phyloP scores from a whole-genome alignment of 2,797 vertebrate species.

The Thunnus albacares region DNA sequence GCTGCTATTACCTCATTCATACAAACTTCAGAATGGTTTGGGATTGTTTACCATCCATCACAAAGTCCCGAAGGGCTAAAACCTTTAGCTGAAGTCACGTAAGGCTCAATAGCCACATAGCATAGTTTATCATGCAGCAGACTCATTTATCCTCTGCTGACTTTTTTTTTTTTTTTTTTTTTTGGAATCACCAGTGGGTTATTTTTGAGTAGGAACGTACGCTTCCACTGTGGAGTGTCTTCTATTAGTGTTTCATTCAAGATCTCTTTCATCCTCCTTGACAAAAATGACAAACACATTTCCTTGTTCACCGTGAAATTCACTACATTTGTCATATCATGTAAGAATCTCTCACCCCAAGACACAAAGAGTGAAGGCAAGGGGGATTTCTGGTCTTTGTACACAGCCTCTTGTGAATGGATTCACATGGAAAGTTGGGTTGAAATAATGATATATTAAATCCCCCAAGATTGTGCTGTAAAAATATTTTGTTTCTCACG shows the following conservation, averaged over 20 bases:
- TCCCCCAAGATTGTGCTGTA: slow-evolving; percentile 22
- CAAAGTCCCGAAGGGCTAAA: slow-evolving; percentile 58
- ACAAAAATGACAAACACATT: slow-evolving; percentile 82
- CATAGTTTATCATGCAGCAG: slow-evolving; percentile 63
- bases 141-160: slow-evolving; percentile 60
- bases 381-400: slow-evolving; percentile 40
- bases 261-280: slow-evolving; percentile 69
- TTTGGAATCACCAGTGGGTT: slow-evolving; percentile 59
- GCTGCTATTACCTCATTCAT: slow-evolving; percentile 77
- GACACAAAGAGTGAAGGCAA: slow-evolving; percentile 47
- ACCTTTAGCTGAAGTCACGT: slow-evolving; percentile 64
- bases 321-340: slow-evolving; percentile 75
- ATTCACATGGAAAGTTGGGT: slow-evolving; percentile 54
- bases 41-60: slow-evolving; percentile 78
- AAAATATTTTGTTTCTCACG: slow-evolving; percentile 59
- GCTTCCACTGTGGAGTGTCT: slow-evolving; percentile 67
- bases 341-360: slow-evolving; percentile 54
- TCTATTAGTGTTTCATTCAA: slow-evolving; percentile 71
- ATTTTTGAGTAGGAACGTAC: slow-evolving; percentile 61
- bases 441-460: slow-evolving; percentile 52
- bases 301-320: slow-evolving; percentile 67
- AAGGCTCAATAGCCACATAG: slow-evolving; percentile 43
- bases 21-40: slow-evolving; percentile 48
- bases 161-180: slow-evolving; percentile 42
- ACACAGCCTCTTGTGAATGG: slow-evolving; percentile 48